Base-by-base conservation (phyloP, 2,113 vertebrate genomes). In the Ifrita kowaldi region DNA sequence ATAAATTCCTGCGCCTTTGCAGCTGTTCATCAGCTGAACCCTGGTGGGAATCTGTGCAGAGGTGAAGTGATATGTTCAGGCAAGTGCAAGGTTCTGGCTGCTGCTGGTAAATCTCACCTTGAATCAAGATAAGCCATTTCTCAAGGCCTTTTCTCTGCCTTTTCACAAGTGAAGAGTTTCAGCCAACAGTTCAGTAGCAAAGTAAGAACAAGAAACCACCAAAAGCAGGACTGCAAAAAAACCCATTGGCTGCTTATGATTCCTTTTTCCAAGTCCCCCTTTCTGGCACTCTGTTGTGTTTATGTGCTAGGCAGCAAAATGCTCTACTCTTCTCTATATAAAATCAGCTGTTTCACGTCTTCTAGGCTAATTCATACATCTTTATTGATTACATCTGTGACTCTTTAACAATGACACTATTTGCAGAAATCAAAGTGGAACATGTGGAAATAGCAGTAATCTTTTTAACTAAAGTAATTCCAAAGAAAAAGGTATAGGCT, bases 231-330 rank as follows among this genome's bases (percentile, higher is more conserved):
- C 22, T 13, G 20, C 9, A 46, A n/a, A 69, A 87, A 17, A 39
- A 22, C 0, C 3, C 33, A 33, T 1, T 53, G 16, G 1, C 4
- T 59, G 9, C 19, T 70, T 9, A 17, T 32, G 7, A 16, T 62
- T 67, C 24, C 12, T 16, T 50, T 70, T 56, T 30, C 16, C 32
- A 84, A 22, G 7, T 52, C 4, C 3, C 62, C 8, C 10, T 52
- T 87, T 50, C 33, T 70, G 37, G 10, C 19, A 26, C 15, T 79
- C n/a, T 33, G 6, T 24, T 49, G 27, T 21, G 13, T 39, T 89
- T 64, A 35, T 7, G 18, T 18, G 27, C 52, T 28, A 30, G 33
- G 28, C 13, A 71, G 75, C 21, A 86, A 76, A 80, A 69, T 49
- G 13, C 4, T 69, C 27, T 69, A 3, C 10, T 89, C 17, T 22